Evolutionary conservation across 2,113 vertebrate genomes (phyloP).

Genomic region (Gymnocephalus cernua): DNA sequence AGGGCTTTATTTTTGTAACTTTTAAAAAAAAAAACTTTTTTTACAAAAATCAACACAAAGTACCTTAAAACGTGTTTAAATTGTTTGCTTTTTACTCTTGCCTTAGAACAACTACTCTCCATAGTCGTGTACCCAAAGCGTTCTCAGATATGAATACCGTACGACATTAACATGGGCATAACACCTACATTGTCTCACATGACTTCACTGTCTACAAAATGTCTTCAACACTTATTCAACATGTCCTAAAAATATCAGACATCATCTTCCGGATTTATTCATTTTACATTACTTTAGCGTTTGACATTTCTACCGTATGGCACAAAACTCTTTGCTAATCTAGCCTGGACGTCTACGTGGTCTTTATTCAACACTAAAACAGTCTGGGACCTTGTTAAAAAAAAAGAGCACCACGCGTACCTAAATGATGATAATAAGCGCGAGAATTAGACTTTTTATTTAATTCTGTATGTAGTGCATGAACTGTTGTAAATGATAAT

Average conservation of each 20-base stretch:
- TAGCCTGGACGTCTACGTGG: constrained; percentile 53
- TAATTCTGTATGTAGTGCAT: constrained; percentile 6
- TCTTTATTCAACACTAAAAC: constrained; percentile 45
- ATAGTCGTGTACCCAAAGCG: constrained; percentile 26
- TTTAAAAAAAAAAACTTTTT: constrained; percentile 10
- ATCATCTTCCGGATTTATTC: constrained; percentile 24
- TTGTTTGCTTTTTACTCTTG: constrained; percentile 10
- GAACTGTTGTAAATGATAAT: constrained; percentile 27
- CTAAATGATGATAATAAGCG: constrained; percentile 41
- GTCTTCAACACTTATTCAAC: constrained; percentile 48
- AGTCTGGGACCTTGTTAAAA: constrained; percentile 46
- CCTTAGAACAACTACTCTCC: not conserved
- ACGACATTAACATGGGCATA: constrained; percentile 49
- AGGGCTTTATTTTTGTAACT: not conserved
- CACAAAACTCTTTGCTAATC: constrained; percentile 56
- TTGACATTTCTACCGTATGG: constrained; percentile 36
- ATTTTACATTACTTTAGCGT: constrained; percentile 34
- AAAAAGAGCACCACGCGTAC: constrained; percentile 64
- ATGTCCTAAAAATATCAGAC: constrained; percentile 32
- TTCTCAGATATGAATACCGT: constrained; percentile 38
- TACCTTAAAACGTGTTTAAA: constrained; percentile 25
- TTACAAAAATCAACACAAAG: constrained; percentile 56
- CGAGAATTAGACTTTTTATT: constrained; percentile 3
- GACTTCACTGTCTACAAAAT: constrained; percentile 52
- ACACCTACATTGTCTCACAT: constrained; percentile 57